phyloP scores from a whole-genome alignment of 2,888 invertebrate species.

The Callosobruchus maculatus region DNA sequence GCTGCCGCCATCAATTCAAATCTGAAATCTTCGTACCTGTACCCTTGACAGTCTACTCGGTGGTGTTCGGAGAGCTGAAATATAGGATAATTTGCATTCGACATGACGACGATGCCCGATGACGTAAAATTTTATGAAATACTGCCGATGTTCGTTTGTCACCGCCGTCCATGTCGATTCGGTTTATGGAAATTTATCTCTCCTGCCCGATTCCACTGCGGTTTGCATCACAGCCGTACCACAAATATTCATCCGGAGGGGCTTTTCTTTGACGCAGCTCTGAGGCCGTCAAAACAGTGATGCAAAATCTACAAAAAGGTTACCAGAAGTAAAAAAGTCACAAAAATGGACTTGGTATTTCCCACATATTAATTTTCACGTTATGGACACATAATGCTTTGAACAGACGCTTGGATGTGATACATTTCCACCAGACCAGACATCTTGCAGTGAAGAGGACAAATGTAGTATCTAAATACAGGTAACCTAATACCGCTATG shows the following conservation, averaged over 20 bases:
- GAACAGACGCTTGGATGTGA: too few relatives aligned
- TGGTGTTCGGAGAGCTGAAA: background rate
- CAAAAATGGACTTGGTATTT: too few relatives aligned
- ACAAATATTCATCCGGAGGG: background rate
- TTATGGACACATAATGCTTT: too few relatives aligned
- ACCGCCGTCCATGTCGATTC: background rate
- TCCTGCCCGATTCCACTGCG: background rate
- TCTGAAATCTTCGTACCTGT: background rate
- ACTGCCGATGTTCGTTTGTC: background rate
- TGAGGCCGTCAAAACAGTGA: too few relatives aligned
- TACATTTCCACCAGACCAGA: too few relatives aligned
- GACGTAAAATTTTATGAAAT: background rate
- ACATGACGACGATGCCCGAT: background rate
- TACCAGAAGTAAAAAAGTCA: too few relatives aligned
- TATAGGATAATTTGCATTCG: background rate
- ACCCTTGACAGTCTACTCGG: background rate
- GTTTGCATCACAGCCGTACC: background rate
- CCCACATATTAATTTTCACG: too few relatives aligned
- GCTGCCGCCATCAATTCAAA: background rate
- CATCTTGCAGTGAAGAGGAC: too few relatives aligned
- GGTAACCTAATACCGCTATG: too few relatives aligned
- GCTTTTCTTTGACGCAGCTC: too few relatives aligned
- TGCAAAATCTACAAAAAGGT: too few relatives aligned
- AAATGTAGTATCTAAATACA: too few relatives aligned
- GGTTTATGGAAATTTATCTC: background rate